A percentile compares a stretch with the other conserved stretches of the same genome.
Evolutionary conservation across 2,797 vertebrate species (phyloP).

Genomic region (Lacerta bilineata): DNA sequence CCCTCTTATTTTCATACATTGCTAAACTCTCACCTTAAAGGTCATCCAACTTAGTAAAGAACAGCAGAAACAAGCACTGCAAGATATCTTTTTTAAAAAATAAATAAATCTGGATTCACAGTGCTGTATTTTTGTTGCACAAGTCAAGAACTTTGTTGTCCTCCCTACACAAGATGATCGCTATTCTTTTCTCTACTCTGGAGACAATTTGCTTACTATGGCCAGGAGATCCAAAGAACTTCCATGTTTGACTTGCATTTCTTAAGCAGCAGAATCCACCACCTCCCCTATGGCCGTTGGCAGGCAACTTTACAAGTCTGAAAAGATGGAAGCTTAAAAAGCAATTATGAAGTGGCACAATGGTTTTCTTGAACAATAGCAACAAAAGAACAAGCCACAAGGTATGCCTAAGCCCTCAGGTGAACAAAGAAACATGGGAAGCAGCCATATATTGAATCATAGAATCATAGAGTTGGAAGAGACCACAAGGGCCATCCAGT

Average conservation of each 20-base stretch:
- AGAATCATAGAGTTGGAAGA: no score
- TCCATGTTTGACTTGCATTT: not conserved
- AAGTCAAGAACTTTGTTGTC: not conserved
- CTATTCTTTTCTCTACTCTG: no score
- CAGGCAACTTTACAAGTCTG: not conserved
- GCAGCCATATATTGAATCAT: not conserved
- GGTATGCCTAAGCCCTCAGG: not conserved
- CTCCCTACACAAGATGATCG: no score
- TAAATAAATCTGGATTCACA: constrained; percentile 5
- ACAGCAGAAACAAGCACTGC: constrained; percentile 34
- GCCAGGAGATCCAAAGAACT: not conserved
- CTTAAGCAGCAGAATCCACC: not conserved
- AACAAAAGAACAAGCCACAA: not conserved
- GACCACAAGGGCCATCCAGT: no score
- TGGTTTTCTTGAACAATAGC: not conserved
- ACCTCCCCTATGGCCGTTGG: no score
- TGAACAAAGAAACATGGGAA: not conserved
- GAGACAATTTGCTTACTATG: not conserved
- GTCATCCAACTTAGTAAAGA: constrained; percentile 58
- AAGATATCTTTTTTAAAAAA: not conserved
- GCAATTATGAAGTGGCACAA: not conserved
- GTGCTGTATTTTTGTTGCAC: constrained; percentile 11
- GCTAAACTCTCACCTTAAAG: constrained; percentile 72
- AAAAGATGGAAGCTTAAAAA: not conserved
- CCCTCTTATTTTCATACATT: constrained; percentile 72